Evolutionary conservation across 2,113 vertebrate genomes (phyloP), one percentile per base, ranked within the genome.

Genomic region (Petromus typicus): DNA sequence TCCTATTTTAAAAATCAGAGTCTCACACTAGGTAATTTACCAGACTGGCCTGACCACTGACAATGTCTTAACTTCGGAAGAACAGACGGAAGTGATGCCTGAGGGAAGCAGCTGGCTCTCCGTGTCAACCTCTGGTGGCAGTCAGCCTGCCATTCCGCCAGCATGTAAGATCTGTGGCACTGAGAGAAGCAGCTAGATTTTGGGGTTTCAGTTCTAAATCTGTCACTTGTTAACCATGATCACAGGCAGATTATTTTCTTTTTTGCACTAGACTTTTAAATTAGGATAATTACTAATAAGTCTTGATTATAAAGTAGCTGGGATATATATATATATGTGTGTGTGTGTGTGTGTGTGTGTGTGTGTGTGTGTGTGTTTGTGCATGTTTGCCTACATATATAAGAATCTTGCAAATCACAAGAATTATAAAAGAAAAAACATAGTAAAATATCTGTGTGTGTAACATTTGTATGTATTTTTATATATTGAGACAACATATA

Each of bases 31-130:
- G 79, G 34, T 57, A 48, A 8, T 89, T 93, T 10, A 27, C 45
- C 27, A 93, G 63, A 48, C 16, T 84, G 48, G 13, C 59, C 40
- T 51, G 22, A 27, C 57, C 48, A 40, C 16, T 71, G n/a, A 88
- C 43, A 86, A 54, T 34, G 5, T 43, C 54, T 56, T 96, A 89
- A 75, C 11, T 93, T 96, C 22, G n/a, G 82, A 78, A 94, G 66
- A 48, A 67, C 0, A 66, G 27, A 11, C 51, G 10, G 57, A 73
- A 54, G 27, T 43, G 43, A 37, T 54, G 11, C 34, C 51, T 43
- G 64, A 92, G 25, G 54, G 92, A 83, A 93, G 18, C 14, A 89
- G 11, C 12, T 85, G 86, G 11, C 71, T 92, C 86, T 73, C 5
- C n/a, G 54, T 37, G 40, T 18, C 76, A 43, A 57, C n/a, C n/a